Conservation (phyloP, 2,797 vertebrate genomes). For the Acanthornis magna region DNA sequence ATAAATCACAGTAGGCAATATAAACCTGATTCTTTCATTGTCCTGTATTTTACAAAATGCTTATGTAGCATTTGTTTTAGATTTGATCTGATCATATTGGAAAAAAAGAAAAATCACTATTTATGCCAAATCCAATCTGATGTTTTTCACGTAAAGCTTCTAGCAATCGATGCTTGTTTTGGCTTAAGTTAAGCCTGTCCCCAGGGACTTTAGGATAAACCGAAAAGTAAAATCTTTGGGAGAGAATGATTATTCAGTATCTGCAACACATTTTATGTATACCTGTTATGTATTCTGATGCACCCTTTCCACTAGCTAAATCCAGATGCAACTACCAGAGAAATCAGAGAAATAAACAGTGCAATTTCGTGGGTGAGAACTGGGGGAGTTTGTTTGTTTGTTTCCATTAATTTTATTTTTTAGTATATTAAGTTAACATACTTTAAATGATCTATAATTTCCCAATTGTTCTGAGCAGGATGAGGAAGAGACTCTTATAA, state of each 20-base stretch:
- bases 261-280: not conserved
- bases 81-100: not conserved
- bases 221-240: not conserved
- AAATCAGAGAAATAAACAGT: not conserved
- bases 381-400: not conserved
- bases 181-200: not conserved
- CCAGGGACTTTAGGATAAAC: not conserved
- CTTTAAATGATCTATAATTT: not conserved
- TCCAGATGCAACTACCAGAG: not conserved
- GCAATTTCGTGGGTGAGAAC: not conserved
- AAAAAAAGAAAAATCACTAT: not conserved
- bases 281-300: not conserved
- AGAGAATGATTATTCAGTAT: not conserved
- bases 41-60: not conserved
- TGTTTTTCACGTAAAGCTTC: not conserved
- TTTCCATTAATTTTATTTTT: not conserved
- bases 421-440: not conserved
- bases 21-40: not conserved
- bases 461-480: conserved; percentile 64
- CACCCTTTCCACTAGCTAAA: not conserved
- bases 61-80: not conserved
- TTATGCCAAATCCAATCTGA: not conserved
- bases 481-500: conserved; percentile 42
- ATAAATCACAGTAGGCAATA: not conserved
- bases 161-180: not conserved